Evolutionary conservation across 2,888 invertebrate genomes (phyloP).

Genomic region (Watsonalla cultraria): DNA sequence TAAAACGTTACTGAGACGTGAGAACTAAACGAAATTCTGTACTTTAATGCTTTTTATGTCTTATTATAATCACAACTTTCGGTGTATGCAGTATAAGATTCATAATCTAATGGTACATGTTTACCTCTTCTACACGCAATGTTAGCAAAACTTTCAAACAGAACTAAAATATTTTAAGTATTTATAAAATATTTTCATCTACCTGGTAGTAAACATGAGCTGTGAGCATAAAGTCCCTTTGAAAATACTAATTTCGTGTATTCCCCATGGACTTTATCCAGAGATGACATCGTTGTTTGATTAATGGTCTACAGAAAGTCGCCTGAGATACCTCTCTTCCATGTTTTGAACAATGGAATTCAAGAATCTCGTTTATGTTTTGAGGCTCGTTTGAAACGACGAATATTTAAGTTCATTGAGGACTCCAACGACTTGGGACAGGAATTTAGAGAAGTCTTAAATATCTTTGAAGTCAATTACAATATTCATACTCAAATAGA

Average conservation of each 20-base stretch:
- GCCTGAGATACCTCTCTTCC: conserved; percentile 57
- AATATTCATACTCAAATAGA: conserved; percentile 62
- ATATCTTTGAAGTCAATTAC: conserved; percentile 41
- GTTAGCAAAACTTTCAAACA: too few species aligned
- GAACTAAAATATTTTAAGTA: too few species aligned
- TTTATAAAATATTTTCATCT: conserved; percentile 11
- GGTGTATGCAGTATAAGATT: conserved; percentile 9
- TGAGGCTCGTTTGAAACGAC: conserved; percentile 34
- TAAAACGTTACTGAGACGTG: conserved; percentile 2
- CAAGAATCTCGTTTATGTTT: conserved; percentile 45
- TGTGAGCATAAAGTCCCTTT: conserved; percentile 17
- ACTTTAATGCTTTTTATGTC: conserved; percentile 10
- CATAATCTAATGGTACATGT: too few species aligned
- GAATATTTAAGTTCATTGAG: conserved; percentile 2
- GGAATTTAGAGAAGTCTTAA: conserved; percentile 16
- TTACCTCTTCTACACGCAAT: too few species aligned
- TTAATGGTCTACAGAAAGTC: conserved; percentile 62
- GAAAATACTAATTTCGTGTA: conserved; percentile 29
- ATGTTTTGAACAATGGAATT: conserved; percentile 55
- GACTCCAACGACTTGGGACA: background rate
- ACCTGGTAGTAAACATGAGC: conserved; percentile 28
- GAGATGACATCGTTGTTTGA: conserved; percentile 57
- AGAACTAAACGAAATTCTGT: background rate
- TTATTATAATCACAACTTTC: conserved; percentile 25
- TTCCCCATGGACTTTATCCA: conserved; percentile 57